These are phyloP conservation scores for Sebastolobus alascanus DNA, from an alignment of 2,797 vertebrate species.

Conservation along the genomic window DNA sequence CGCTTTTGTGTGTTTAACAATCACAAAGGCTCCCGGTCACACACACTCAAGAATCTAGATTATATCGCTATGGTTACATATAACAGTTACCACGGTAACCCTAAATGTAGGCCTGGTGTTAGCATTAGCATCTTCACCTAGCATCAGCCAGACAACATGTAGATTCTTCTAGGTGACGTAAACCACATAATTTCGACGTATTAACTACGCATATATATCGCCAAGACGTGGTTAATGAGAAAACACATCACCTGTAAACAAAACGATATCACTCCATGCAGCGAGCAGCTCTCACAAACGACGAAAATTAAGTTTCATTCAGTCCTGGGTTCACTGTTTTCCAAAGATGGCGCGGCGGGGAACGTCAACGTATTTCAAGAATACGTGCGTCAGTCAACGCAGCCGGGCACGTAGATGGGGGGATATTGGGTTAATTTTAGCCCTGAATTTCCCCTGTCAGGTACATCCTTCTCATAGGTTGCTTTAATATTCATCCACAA, in stretches of 20 bases:
- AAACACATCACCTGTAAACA: constrained; percentile 44
- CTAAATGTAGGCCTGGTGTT: constrained; percentile 58
- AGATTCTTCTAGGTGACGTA: neutral
- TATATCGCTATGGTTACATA: neutral
- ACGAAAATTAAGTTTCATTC: constrained; percentile 73
- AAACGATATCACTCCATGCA: constrained; percentile 40
- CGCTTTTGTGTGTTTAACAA: neutral
- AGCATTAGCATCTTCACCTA: constrained; percentile 66
- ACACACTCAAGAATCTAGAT: neutral
- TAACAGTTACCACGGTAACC: neutral
- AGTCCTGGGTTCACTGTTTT: constrained; percentile 71
- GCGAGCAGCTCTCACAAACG: constrained; percentile 18
- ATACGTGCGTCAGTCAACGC: constrained; percentile 38
- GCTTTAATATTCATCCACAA: neutral
- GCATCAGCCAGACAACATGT: constrained; percentile 21
- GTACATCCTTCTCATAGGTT: neutral
- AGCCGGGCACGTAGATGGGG: rapidly evolving
- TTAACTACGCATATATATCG: neutral
- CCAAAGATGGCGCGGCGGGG: constrained; percentile 83
- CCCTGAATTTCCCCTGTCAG: constrained; percentile 18
- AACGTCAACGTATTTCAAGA: constrained; percentile 71
- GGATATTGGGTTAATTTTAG: rapidly evolving
- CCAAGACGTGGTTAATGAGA: rapidly evolving
- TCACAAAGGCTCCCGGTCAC: neutral
- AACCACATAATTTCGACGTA: neutral